Conservation (phyloP, 2,888 invertebrate genomes). For the Cabera pusaria region DNA sequence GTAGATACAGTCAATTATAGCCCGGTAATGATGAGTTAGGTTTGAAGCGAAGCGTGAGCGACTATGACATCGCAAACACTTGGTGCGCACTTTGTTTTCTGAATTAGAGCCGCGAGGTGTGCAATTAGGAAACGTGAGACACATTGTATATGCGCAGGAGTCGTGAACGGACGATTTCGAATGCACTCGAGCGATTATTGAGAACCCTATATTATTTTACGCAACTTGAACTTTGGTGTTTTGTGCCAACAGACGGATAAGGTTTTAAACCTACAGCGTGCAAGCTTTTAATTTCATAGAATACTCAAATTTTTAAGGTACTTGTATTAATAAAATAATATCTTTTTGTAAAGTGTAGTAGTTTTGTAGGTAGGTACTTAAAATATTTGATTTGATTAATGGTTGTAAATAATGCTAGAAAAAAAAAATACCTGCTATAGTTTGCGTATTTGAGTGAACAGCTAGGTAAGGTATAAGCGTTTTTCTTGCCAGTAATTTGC, state of each 20-base stretch:
- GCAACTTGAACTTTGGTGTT: constrained; percentile 48
- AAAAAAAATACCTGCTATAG: too few species aligned
- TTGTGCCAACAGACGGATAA: constrained; percentile 25
- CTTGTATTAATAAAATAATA: too few species aligned
- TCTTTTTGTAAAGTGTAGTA: too few species aligned
- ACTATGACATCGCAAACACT: constrained; percentile 54
- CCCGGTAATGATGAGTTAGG: constrained; percentile 51
- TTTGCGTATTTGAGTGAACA: too few species aligned
- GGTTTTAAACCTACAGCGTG: background rate
- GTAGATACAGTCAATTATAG: constrained; percentile 50
- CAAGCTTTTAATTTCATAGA: background rate
- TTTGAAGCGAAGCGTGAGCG: constrained; percentile 60
- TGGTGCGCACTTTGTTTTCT: constrained; percentile 52
- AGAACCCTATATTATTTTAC: constrained; percentile 57
- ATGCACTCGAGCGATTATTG: constrained; percentile 59
- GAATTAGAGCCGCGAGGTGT: constrained; percentile 51
- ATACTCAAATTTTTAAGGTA: too few species aligned
- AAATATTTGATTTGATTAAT: too few species aligned
- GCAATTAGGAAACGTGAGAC: constrained; percentile 69
- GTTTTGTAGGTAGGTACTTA: too few species aligned
- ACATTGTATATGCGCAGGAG: constrained; percentile 75
- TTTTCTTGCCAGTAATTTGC: too few species aligned
- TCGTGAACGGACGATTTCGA: constrained; percentile 67
- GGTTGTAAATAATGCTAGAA: too few species aligned
- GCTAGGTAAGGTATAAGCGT: too few species aligned